Percentiles rank a stretch among this genome's conserved stretches.
These are phyloP conservation scores for Steinernema khuongi DNA, from an alignment of 1,140 invertebrate genomes.

Conservation along the genomic window DNA sequence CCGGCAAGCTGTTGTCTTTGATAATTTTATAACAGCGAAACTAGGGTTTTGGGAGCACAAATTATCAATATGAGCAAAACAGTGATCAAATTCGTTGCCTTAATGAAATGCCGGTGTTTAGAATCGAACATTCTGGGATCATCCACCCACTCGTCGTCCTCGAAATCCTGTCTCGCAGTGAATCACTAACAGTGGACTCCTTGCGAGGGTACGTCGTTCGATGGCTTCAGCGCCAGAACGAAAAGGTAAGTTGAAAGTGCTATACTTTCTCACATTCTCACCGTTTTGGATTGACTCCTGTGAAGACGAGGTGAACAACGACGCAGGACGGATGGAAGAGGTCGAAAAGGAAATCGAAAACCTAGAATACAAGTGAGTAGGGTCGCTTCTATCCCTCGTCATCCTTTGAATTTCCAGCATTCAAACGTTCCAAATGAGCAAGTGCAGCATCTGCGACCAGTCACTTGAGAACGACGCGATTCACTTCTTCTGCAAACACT, in stretches of 20 bases:
- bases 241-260: conserved; percentile 31
- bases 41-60: too few relatives aligned
- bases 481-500: conserved; percentile 43
- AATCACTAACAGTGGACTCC: conserved; percentile 41
- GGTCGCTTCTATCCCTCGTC: background rate
- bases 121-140: conserved; percentile 33
- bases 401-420: conserved; percentile 26
- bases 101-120: too few relatives aligned
- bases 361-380: conserved; percentile 32
- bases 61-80: too few relatives aligned
- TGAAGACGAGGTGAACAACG: conserved; percentile 16
- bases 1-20: too few relatives aligned
- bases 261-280: background rate
- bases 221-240: conserved; percentile 49
- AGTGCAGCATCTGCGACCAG: conserved; percentile 37
- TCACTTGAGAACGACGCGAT: conserved; percentile 35
- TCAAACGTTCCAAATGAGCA: conserved; percentile 37
- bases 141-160: conserved; percentile 53
- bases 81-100: too few relatives aligned
- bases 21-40: conserved; percentile 29
- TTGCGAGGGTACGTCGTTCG: conserved; percentile 45
- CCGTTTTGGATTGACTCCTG: background rate
- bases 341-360: conserved; percentile 42
- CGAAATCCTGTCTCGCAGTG: conserved; percentile 49
- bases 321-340: conserved; percentile 21